These are phyloP conservation scores for Acrocephalus scirpaceus DNA, from an alignment of 2,797 vertebrate species.

Conservation along the genomic window DNA sequence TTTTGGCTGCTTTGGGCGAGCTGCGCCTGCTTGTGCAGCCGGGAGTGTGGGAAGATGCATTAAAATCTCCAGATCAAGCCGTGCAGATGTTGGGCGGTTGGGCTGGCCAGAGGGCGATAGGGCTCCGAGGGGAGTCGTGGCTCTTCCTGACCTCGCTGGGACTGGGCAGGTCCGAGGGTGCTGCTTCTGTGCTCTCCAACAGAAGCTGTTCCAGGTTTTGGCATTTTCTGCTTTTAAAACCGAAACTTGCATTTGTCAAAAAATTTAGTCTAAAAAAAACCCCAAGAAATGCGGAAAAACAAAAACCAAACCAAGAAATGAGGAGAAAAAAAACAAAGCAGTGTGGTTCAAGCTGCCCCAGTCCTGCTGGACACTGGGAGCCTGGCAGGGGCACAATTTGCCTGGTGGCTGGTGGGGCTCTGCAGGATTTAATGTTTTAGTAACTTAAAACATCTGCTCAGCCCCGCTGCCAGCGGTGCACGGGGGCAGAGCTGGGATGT, in stretches of 20 bases:
- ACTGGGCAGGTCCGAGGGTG: not conserved
- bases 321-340: not conserved
- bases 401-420: not conserved
- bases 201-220: not conserved
- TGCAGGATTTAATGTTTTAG: not conserved
- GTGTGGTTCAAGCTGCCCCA: not conserved
- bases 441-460: not conserved
- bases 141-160: not conserved
- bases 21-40: not conserved
- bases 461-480: accelerated
- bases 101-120: not conserved
- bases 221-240: not conserved
- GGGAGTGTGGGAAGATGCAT: not conserved
- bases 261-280: not conserved
- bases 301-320: not conserved
- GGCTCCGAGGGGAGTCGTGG: not conserved
- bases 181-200: not conserved
- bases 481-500: not conserved
- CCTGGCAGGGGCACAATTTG: not conserved
- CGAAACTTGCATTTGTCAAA: not conserved
- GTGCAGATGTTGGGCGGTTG: not conserved
- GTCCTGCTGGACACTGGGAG: accelerated
- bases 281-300: not conserved
- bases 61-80: not conserved
- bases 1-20: not conserved